Base-by-base conservation (phyloP, 2,113 vertebrate genomes). In the Calonectris borealis region DNA sequence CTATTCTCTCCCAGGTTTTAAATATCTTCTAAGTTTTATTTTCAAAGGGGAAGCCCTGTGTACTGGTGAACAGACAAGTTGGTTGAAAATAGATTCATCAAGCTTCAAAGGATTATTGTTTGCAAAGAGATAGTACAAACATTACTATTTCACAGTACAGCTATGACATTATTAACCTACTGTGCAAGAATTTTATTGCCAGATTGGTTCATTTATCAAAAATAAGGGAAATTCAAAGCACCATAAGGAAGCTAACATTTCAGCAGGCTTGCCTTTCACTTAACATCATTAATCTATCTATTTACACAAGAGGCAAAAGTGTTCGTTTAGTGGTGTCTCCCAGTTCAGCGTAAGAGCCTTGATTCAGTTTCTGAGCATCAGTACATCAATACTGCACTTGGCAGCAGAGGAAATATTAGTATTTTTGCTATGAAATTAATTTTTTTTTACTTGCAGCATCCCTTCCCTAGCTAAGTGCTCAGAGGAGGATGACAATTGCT, bases 131-230 rank as follows among this genome's bases (percentile, higher is more conserved):
- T 93, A 97, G 96, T 98, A 98, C 97, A 98, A 98, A 98, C 97
- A 98, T 97, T 97, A 98, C 98, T 98, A 98, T 98, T 98, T 98
- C 96, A 97, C 97, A 97, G 97, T 98, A 97, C 98, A 98, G 97
- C 98, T 97, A 98, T 97, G 98, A 98, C 97, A 98, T 98, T 98
- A 98, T 98, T 98, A 98, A 98, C 98, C 97, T 98, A 98, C 98
- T 97, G 98, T 95, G 98, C 96, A 97, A 97, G 94, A 96, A 97
- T 98, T 98, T 98, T 98, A 98, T 97, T 98, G 98, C 97, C 97
- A 98, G 97, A 98, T 98, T 98, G 97, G 97, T 98, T 97, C 98
- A 98, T 98, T 98, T 98, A 98, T 98, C 98, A 98, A 98, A 98
- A 98, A 98, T 97, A 98, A 97, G 97, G 97, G 96, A 97, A 98